Conservation (phyloP, 2,797 vertebrate genomes). For the Neosilurus hyrtlii region DNA sequence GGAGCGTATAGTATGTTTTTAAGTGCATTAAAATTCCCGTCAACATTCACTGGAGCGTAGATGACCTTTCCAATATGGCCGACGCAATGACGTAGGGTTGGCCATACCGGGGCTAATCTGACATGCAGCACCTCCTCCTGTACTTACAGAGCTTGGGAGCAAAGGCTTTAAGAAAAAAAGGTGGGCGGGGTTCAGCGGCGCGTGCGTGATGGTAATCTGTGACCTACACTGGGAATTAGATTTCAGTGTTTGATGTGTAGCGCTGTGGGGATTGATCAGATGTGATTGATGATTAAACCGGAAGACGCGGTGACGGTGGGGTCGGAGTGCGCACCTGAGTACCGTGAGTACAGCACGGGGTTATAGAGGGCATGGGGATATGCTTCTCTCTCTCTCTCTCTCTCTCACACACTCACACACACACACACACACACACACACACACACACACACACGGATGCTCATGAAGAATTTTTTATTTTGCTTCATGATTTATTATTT, state of each 20-base stretch:
- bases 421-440: neutral
- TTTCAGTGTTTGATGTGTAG: no score
- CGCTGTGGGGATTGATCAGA: neutral
- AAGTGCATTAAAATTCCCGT: no score
- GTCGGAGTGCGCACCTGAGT: neutral
- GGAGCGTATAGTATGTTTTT: no score
- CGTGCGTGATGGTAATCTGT: neutral
- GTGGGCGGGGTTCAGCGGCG: neutral
- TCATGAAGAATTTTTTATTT: neutral
- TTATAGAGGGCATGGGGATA: neutral
- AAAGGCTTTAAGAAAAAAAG: neutral
- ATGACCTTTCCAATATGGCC: constrained; percentile 1
- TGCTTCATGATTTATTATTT: no score
- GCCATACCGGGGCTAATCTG: neutral
- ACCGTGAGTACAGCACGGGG: constrained; percentile 13
- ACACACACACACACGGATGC: neutral
- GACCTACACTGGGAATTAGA: neutral
- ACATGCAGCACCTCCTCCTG: neutral
- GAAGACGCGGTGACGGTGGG: neutral
- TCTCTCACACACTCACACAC: neutral
- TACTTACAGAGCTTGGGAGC: neutral
- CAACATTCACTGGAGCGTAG: no score
- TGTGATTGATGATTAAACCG: neutral
- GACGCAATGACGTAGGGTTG: neutral
- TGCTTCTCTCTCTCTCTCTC: no score